Conservation (phyloP, 1,140 invertebrate genomes). For the Yoshiicerus persimilis region DNA sequence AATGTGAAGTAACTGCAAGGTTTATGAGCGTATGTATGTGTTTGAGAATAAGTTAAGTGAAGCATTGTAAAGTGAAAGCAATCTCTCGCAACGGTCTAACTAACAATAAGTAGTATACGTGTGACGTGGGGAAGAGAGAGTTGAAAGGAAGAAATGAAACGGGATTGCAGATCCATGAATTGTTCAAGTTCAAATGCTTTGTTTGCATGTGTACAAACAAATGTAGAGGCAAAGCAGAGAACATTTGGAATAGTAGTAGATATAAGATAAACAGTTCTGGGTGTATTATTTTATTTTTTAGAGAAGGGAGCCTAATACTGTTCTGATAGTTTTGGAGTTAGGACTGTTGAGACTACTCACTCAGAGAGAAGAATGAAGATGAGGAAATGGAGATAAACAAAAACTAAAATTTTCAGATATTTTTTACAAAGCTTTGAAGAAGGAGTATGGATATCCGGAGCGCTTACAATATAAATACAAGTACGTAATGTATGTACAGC, state of each 20-base stretch:
- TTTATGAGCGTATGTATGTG: not conserved
- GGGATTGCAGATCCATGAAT: not conserved
- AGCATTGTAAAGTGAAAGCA: conserved; percentile 17
- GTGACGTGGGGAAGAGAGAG: not conserved
- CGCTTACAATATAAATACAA: not conserved
- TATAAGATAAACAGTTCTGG: not conserved
- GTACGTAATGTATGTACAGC: not conserved
- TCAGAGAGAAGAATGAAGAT: conserved; percentile 4
- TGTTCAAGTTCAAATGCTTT: conserved; percentile 14
- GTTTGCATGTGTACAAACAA: not conserved
- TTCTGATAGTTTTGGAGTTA: not conserved
- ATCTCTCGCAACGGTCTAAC: not conserved
- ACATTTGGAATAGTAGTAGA: not conserved
- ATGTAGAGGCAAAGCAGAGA: not conserved
- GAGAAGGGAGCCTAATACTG: not conserved
- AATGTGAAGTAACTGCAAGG: too few species aligned
- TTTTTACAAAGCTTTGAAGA: not conserved
- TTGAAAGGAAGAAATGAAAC: not conserved
- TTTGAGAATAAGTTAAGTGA: not conserved
- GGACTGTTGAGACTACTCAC: not conserved
- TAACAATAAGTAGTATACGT: not conserved
- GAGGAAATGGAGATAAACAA: conserved; percentile 7
- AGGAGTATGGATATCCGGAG: not conserved
- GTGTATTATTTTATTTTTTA: not conserved
- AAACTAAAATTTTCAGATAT: not conserved